Base-by-base conservation (phyloP, 2,888 invertebrate genomes). In the Cephus nigrinus region DNA sequence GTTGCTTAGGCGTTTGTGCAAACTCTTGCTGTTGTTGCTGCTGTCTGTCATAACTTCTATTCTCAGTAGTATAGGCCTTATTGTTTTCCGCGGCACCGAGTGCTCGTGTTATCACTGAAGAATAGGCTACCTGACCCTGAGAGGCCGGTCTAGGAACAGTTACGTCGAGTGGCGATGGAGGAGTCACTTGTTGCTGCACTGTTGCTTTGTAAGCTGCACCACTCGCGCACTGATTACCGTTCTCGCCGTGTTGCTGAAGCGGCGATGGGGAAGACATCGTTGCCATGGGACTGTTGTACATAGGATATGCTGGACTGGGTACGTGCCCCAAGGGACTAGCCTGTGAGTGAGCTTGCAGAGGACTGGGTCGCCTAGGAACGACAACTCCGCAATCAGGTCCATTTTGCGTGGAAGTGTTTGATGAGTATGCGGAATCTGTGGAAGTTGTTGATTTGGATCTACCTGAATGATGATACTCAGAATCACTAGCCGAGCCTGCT, bases 281-380 rank as follows among this genome's bases (percentile, higher is more conserved):
- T 88, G 95, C 95, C 95, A 96, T 95, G 33, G 97, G 96, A 92
- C 96, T 96, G 90, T 96, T 96, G 91, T 97, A 97, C 93, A 96
- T 94, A 69, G 96, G 96, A 92, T 97, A 97, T 77, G 95, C 96
- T 74, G 96, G 96, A 92, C 96, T 96, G 85, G 95, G 95, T 36
- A 95, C 95, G 91, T 96, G 96, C 76, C 95, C 95, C 76, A 96
- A 88, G 2, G 96, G 96, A 79, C 95, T 95, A 68, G 95, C 94
- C 89, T 95, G 95, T 15, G 96, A 95, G 86, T 95, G 95, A 12
- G 94, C 94, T 88, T 94, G 95, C 89, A 93, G 92, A 81, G 93
- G 96, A 91, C 96, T 96, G 55, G 95, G 95, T 85, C 95, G 92
- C 85, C 95, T 92, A 4, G 95, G 94, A 33, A 94, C 94, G 72